Percentiles rank a stretch among this genome's conserved stretches.
Evolutionary conservation across 1,140 invertebrate species (phyloP).

Genomic region (Hycleus cichorii): DNA sequence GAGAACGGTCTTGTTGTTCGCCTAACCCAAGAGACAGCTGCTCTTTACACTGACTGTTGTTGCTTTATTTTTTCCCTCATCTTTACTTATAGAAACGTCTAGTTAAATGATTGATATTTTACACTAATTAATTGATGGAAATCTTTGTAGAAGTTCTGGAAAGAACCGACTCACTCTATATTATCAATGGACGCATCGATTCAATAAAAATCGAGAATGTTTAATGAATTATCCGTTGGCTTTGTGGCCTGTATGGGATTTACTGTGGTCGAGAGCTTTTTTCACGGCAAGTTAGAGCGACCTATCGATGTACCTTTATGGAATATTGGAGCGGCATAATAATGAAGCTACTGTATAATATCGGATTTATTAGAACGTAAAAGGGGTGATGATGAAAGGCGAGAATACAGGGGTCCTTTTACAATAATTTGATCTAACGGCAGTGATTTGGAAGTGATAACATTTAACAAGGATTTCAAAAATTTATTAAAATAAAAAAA

Average conservation of each 20-base stretch:
- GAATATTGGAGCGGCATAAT: conserved; percentile 14
- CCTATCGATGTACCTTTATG: conserved; percentile 11
- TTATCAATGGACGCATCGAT: too few species aligned
- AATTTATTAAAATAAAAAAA: too few species aligned
- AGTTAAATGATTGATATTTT: conserved; percentile 10
- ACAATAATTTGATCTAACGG: conserved; percentile 6
- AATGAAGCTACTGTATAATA: conserved; percentile 13
- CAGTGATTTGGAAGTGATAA: too few species aligned
- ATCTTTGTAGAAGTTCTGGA: not conserved
- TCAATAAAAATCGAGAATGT: not conserved
- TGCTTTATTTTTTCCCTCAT: too few species aligned
- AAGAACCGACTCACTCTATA: too few species aligned
- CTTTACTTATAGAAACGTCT: not conserved
- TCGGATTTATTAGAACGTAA: conserved; percentile 10
- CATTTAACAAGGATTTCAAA: too few species aligned
- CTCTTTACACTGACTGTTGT: not conserved
- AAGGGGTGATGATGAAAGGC: conserved; percentile 3
- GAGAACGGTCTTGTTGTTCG: conserved; percentile 1
- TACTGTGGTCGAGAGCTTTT: too few species aligned
- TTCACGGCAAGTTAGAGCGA: conserved; percentile 1
- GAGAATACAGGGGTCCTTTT: conserved; percentile 3
- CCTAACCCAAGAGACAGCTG: conserved; percentile 7
- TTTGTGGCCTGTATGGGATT: conserved; percentile 4
- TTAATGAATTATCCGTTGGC: conserved; percentile 21
- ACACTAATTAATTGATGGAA: conserved; percentile 10